Conservation (phyloP, 1,140 invertebrate genomes). For the Plodia interpunctella region DNA sequence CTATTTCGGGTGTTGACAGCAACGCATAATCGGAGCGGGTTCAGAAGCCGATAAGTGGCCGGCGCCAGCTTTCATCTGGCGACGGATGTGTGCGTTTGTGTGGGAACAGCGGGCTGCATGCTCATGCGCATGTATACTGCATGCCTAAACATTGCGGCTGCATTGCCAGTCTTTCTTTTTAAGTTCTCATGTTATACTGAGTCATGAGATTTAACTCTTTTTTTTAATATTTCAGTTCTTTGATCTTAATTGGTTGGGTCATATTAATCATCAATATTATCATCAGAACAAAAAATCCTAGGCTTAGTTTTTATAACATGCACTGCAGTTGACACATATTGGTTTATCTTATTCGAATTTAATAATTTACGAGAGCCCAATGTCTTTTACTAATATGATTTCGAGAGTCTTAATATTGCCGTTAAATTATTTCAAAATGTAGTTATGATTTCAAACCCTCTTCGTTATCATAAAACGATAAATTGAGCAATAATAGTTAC, state of each 20-base stretch:
- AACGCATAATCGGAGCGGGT: conserved; percentile 52
- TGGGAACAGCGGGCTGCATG: conserved; percentile 6
- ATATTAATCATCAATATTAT: too few species aligned
- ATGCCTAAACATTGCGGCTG: conserved; percentile 2
- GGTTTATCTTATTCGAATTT: neutral
- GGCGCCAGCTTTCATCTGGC: conserved; percentile 65
- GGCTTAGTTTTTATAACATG: too few species aligned
- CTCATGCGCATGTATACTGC: neutral
- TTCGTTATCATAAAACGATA: too few species aligned
- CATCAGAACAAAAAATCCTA: neutral
- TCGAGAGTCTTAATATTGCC: too few species aligned
- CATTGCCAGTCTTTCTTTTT: conserved; percentile 1
- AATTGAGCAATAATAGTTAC: too few species aligned
- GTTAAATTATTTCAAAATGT: too few species aligned
- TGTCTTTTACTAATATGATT: neutral
- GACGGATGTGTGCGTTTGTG: conserved; percentile 30
- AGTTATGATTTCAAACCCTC: too few species aligned
- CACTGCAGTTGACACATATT: neutral
- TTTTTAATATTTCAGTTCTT: neutral
- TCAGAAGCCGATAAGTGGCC: conserved; percentile 63
- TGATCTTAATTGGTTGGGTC: neutral
- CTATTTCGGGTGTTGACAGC: conserved; percentile 69
- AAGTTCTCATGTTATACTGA: neutral
- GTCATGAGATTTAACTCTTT: neutral
- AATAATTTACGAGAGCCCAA: neutral